These are phyloP conservation scores for Mayetiola destructor DNA, from an alignment of 2,888 invertebrate species.

Conservation along the genomic window DNA sequence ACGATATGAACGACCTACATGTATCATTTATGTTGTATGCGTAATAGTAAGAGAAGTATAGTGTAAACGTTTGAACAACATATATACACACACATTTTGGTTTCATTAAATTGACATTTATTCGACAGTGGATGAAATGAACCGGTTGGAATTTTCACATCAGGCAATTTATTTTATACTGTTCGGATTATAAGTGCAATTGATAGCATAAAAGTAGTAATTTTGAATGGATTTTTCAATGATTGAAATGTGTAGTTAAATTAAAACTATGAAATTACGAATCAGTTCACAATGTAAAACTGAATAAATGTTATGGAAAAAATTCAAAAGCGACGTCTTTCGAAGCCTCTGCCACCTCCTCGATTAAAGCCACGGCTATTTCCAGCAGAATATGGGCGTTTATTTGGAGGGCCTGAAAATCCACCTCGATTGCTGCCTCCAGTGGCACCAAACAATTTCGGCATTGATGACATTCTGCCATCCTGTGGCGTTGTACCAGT, in stretches of 20 bases:
- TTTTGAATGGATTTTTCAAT: not conserved
- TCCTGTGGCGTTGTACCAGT: conserved; percentile 29
- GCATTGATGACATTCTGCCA: conserved; percentile 14
- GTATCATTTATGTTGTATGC: too few species aligned
- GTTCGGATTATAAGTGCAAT: too few species aligned
- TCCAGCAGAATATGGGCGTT: not conserved
- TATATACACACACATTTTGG: too few species aligned
- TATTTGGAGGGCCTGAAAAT: not conserved
- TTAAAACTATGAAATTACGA: not conserved
- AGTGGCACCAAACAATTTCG: not conserved
- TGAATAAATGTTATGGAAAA: not conserved
- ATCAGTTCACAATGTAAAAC: not conserved
- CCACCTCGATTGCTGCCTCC: not conserved
- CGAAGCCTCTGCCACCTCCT: conserved; percentile 13
- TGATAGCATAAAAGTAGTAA: not conserved
- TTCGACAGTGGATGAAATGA: too few species aligned
- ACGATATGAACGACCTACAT: too few species aligned
- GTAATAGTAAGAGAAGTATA: too few species aligned
- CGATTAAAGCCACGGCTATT: not conserved
- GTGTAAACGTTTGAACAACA: too few species aligned
- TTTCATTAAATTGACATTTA: too few species aligned
- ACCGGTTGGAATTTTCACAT: too few species aligned
- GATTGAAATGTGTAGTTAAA: not conserved
- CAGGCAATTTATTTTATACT: too few species aligned
- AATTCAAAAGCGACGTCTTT: conserved; percentile 14